Evolutionary conservation across 2,888 invertebrate genomes (phyloP).

Genomic region (Cosmia trapezina): DNA sequence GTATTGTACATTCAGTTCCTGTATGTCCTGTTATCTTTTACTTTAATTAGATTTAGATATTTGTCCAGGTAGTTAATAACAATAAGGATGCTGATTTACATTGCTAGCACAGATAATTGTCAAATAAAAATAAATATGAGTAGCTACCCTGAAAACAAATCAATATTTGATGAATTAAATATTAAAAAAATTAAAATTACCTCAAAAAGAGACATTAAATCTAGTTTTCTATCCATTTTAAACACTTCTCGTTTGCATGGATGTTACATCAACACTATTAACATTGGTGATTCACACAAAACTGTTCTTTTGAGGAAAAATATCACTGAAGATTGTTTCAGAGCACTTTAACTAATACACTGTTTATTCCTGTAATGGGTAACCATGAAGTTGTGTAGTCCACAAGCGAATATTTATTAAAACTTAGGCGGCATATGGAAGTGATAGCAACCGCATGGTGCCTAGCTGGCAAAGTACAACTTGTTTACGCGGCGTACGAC

Average conservation of each 20-base stretch:
- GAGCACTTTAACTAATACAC: conserved; percentile 71
- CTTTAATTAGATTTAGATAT: conserved; percentile 41
- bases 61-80: conserved; percentile 35
- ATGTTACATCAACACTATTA: conserved; percentile 74
- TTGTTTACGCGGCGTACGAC: conserved; percentile 81
- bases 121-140: conserved; percentile 25
- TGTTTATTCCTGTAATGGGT: conserved; percentile 51
- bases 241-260: conserved; percentile 73
- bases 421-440: conserved; percentile 82
- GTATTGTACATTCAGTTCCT: conserved; percentile 36
- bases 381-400: conserved; percentile 57
- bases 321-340: conserved; percentile 65
- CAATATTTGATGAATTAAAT: background rate
- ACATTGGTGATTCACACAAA: conserved; percentile 76
- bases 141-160: conserved; percentile 40
- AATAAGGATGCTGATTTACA: conserved; percentile 29
- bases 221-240: conserved; percentile 89
- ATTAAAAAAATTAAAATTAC: conserved; percentile 72
- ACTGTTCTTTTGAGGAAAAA: conserved; percentile 64
- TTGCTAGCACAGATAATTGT: conserved; percentile 8
- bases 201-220: conserved; percentile 88
- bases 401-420: conserved; percentile 69
- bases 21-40: conserved; percentile 38
- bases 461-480: conserved; percentile 84
- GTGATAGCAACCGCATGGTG: conserved; percentile 87